Evolutionary conservation across 64 coral and sea anemone genomes (phyloP), one percentile per base, ranked within the genome.

Genomic region (Montipora capricornis): DNA sequence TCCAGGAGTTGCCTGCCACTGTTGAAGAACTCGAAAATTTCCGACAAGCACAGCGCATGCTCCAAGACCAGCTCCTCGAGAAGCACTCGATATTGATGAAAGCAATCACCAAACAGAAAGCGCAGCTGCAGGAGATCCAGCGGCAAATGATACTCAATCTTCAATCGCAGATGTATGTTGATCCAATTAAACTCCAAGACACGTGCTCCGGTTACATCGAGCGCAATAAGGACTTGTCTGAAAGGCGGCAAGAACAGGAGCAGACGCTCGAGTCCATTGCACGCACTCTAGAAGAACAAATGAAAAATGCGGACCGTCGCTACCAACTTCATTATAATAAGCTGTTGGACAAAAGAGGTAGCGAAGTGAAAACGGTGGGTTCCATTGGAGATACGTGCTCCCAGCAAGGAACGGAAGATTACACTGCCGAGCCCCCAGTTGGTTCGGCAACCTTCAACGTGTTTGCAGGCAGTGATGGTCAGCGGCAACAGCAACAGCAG

Each of bases 91-190:
- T 87, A 47, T 75, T 98, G 14, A 86, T 95, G 70, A 87, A 94
- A 55, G 89, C 96, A 4, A 94, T 98, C 26, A 53, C 74, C 17
- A 94, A 92, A 91, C 96, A 98, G 82, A 94, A 89, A 49, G 73
- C 91, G 19, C 96, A 98, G 73, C 73, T 98, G 2, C 85, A 89
- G 61, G 83, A 89, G 19, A 90, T 98, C 26, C 96, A 98, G n/a
- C 96, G 94, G 37, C 96, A 98, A 14, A 98, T 98, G 96, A 84
- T 98, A 26, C 93, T 98, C 0, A 98, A 98, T 58, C 88, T 98
- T 16, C 96, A 98, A 68, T 87, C 96, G 19, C 96, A 98, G 82
- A 76, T 98, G 24, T 95, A 86, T 37, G 68, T 98, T 44, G 93
- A 98, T 77, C 84, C 93, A 12, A 86, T 75, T 10, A 94, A 88